A percentile compares a stretch with the other conserved stretches of the same genome.
phyloP scores from a whole-genome alignment of 2,888 invertebrate species.

The Anthrax anthrax region DNA sequence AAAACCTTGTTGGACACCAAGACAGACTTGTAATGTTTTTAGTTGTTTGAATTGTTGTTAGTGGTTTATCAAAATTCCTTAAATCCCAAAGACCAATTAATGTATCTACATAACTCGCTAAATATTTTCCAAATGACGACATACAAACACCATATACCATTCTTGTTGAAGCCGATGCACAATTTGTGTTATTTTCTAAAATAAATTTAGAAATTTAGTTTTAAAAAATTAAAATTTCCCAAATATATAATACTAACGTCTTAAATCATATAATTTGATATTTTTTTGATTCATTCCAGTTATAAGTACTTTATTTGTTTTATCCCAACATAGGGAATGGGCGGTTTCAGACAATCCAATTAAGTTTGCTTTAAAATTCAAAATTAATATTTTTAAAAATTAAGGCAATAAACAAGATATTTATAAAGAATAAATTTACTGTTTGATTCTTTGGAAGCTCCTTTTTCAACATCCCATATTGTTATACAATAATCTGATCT shows the following conservation, averaged over 20 bases:
- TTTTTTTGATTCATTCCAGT: conserved; percentile 85
- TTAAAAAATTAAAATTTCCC: background rate
- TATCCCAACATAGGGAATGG: conserved; percentile 73
- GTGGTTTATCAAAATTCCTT: conserved; percentile 70
- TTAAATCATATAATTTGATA: conserved; percentile 75
- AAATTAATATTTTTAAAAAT: background rate
- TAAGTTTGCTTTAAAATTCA: conserved; percentile 37
- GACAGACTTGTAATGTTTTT: conserved; percentile 59
- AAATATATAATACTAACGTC: conserved; percentile 45
- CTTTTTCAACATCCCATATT: conserved; percentile 62
- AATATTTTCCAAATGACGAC: conserved; percentile 62
- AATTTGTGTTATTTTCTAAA: conserved; percentile 44
- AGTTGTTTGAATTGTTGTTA: conserved; percentile 49
- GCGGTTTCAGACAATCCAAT: conserved; percentile 72
- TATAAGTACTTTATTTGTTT: conserved; percentile 56
- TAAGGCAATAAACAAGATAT: too few species aligned
- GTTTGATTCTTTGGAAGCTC: conserved; percentile 28
- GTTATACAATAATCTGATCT: conserved; percentile 77
- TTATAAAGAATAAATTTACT: background rate
- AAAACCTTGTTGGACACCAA: conserved; percentile 75
- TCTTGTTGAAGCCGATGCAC: conserved; percentile 50
- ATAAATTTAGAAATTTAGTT: conserved; percentile 10
- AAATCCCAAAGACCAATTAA: conserved; percentile 80
- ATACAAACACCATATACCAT: conserved; percentile 71
- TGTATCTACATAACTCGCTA: conserved; percentile 73